A percentile compares a stretch with the other conserved stretches of the same genome.
phyloP scores from a whole-genome alignment of 2,888 invertebrate species.

The Tetropium fuscum region DNA sequence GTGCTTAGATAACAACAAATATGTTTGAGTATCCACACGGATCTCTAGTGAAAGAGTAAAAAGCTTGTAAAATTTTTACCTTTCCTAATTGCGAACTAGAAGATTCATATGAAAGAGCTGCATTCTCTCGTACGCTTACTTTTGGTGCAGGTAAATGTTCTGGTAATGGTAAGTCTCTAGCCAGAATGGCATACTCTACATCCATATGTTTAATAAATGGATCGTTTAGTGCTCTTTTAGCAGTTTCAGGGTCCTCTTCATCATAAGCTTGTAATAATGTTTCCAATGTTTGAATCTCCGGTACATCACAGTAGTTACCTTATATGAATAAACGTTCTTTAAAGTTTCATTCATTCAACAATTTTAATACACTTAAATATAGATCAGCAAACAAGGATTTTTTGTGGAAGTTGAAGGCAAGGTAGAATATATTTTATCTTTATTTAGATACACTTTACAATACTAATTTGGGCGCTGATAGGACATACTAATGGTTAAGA shows the following conservation, averaged over 20 bases:
- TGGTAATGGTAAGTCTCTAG: conserved; percentile 77
- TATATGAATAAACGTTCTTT: no score
- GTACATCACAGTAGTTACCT: conserved; percentile 86
- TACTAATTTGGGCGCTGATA: no score
- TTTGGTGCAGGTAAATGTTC: conserved; percentile 71
- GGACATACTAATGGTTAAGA: no score
- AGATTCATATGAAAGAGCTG: conserved; percentile 76
- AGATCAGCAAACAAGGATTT: no score
- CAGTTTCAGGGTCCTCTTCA: conserved; percentile 87
- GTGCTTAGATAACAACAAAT: conserved; percentile 80
- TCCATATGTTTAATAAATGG: conserved; percentile 95
- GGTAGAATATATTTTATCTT: no score
- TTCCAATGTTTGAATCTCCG: conserved; percentile 85
- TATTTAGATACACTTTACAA: no score
- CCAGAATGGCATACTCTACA: conserved; percentile 86
- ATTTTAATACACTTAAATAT: no score
- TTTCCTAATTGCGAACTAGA: conserved; percentile 66
- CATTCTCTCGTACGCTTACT: conserved; percentile 66
- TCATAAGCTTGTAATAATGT: conserved; percentile 84
- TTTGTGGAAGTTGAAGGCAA: no score
- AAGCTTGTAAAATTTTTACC: not conserved
- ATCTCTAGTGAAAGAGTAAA: conserved; percentile 86
- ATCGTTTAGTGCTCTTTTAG: conserved; percentile 78
- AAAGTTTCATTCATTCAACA: no score
- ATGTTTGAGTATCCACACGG: conserved; percentile 84